These are phyloP conservation scores for Calidris pygmaea DNA, from an alignment of 2,113 vertebrate species.

Conservation along the genomic window DNA sequence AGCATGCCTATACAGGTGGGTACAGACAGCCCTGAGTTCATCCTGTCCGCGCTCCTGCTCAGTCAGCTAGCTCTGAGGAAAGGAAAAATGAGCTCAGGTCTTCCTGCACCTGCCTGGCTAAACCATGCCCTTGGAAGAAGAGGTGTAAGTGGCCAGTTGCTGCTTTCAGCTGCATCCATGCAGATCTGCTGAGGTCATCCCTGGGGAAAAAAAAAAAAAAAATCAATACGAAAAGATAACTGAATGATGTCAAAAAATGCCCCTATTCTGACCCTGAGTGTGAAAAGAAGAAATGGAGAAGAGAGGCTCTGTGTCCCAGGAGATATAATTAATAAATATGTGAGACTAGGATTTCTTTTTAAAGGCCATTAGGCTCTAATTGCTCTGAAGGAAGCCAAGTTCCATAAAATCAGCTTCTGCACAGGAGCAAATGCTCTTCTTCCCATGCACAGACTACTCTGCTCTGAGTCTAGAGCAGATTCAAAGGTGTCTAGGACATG, in stretches of 20 bases:
- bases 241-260: neutral
- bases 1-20: constrained; percentile 3
- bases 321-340: constrained; percentile 11
- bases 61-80: neutral
- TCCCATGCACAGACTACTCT: neutral
- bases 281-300: neutral
- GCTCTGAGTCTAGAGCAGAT: neutral
- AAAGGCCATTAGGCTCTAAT: constrained; percentile 47
- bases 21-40: neutral
- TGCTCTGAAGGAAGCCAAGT: neutral
- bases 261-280: neutral
- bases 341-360: neutral
- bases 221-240: neutral
- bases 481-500: constrained; percentile 22
- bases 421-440: neutral
- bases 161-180: neutral
- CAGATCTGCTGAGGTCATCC: neutral
- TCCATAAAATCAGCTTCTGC: neutral
- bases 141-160: neutral
- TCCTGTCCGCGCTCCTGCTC: neutral
- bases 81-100: constrained; percentile 12
- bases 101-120: neutral
- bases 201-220: neutral
- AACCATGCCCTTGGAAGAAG: neutral
- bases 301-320: neutral